Evolutionary conservation across 2,888 invertebrate species (phyloP).

Genomic region (Laothoe populi): DNA sequence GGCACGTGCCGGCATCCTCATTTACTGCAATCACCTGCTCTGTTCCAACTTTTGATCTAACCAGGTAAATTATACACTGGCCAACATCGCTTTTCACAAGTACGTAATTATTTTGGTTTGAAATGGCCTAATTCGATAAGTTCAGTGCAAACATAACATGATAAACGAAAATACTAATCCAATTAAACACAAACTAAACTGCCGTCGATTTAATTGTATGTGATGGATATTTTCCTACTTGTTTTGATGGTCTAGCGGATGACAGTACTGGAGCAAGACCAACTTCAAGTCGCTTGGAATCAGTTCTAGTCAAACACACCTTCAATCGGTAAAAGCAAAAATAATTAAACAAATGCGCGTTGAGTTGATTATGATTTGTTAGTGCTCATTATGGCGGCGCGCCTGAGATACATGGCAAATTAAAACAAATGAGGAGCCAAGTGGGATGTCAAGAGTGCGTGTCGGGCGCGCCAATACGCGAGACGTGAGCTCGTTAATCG

Average conservation of each 20-base stretch:
- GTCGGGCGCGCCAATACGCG: conserved; percentile 45
- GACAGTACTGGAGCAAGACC: too few species aligned
- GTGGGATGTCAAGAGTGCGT: conserved; percentile 59
- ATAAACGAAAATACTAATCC: too few species aligned
- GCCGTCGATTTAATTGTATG: too few species aligned
- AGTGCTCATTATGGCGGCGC: conserved; percentile 14
- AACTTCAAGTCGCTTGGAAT: too few species aligned
- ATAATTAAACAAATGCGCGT: conserved; percentile 27
- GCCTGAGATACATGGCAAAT: conserved; percentile 14
- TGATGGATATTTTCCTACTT: too few species aligned
- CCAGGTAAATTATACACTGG: conserved; percentile 13
- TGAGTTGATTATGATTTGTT: conserved; percentile 3
- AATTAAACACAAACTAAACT: too few species aligned
- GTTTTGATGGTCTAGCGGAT: too few species aligned
- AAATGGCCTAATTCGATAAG: background rate
- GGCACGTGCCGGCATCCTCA: conserved; percentile 66
- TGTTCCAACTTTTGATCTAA: conserved; percentile 13
- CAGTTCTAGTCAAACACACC: too few species aligned
- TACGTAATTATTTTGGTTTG: background rate
- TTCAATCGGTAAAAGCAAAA: background rate
- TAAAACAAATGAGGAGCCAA: conserved; percentile 53
- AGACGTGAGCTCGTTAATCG: conserved; percentile 64
- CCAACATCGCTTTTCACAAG: conserved; percentile 35
- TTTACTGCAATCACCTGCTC: conserved; percentile 40
- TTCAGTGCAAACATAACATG: background rate